A percentile compares a stretch with the other conserved stretches of the same genome.
Evolutionary conservation across 2,888 invertebrate species (phyloP).

Genomic region (Dynastes hyllus): DNA sequence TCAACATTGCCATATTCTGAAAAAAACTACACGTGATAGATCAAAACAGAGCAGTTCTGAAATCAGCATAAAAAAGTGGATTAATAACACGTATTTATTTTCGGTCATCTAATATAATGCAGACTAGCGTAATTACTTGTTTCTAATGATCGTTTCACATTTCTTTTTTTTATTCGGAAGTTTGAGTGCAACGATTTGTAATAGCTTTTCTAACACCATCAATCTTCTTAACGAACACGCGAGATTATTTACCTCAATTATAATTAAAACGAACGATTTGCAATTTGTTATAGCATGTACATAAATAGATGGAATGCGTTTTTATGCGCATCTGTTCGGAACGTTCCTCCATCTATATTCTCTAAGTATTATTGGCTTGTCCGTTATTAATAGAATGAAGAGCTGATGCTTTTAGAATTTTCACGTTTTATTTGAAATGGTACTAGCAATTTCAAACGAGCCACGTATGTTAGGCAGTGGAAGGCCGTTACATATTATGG

Average conservation of each 20-base stretch:
- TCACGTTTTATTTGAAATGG: conserved; percentile 15
- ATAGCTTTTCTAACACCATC: not conserved
- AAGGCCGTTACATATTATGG: conserved; percentile 2
- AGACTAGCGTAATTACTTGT: not conserved
- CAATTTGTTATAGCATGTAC: too few relatives aligned
- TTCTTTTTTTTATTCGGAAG: not conserved
- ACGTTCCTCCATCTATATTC: not conserved
- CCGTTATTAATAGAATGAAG: conserved; percentile 2
- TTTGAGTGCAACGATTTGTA: not conserved
- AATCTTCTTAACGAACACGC: not conserved
- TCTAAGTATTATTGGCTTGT: not conserved
- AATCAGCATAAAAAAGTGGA: too few relatives aligned
- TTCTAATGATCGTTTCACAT: not conserved
- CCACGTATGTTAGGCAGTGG: not conserved
- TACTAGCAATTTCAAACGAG: not conserved
- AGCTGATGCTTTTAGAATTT: conserved; percentile 3
- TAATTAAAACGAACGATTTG: too few relatives aligned
- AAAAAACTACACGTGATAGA: too few relatives aligned
- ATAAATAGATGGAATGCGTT: too few relatives aligned
- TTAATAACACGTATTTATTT: not conserved
- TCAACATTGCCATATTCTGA: too few relatives aligned
- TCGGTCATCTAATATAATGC: not conserved
- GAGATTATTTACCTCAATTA: not conserved
- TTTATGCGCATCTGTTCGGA: too few relatives aligned
- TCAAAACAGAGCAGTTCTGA: too few relatives aligned